Evolutionary conservation across 2,113 vertebrate species (phyloP), one percentile per base, ranked within the genome.

Genomic region (Bufo bufo): DNA sequence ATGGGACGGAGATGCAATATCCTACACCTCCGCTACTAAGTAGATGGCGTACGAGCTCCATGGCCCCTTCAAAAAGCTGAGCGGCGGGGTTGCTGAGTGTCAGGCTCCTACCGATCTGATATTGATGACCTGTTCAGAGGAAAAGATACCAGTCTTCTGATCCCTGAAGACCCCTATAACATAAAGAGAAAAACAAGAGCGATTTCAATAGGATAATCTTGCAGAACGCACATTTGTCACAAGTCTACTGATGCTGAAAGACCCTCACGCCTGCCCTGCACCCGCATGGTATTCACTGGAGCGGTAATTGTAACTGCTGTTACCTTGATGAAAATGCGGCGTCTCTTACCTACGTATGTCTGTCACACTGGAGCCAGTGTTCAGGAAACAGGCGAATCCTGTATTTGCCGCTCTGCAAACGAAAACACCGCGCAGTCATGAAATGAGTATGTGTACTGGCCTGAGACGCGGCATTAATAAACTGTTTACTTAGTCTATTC

Each of bases 321-420:
- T 56, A 65, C 19, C 17, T 7, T 81, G 56, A 43, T 59, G 33
- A 45, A 81, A 59, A 45, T 16, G 43, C 16, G 49, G 33, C 33
- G 59, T 50, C 59, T 20, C 4, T 4, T 20, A 47, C 56, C 79
- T 61, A 20, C 14, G 33, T 63, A 43, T 16, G 2, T 49, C 17
- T 7, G 20, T 14, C 66, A 82, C 80, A 82, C 61, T 65, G 59
- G 3, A 10, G 59, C 45, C 61, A 82, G 80, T 82, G 61, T 82
- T 82, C 45, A 58, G 45, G 80, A 20, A 63, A 82, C 80, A 82
- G 80, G 33, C 59, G 17, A 49, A 6, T 65, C 80, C 19, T 66
- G 80, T 82, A 11, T 65, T 23, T 61, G 80, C 59, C 80, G 23
- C 5, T 66, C 59, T 65, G 80, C 47, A 50, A 66, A 82, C 13